Evolutionary conservation across 2,113 vertebrate genomes (phyloP), one percentile per base, ranked within the genome.

Genomic region (Aspiorhynchus laticeps): DNA sequence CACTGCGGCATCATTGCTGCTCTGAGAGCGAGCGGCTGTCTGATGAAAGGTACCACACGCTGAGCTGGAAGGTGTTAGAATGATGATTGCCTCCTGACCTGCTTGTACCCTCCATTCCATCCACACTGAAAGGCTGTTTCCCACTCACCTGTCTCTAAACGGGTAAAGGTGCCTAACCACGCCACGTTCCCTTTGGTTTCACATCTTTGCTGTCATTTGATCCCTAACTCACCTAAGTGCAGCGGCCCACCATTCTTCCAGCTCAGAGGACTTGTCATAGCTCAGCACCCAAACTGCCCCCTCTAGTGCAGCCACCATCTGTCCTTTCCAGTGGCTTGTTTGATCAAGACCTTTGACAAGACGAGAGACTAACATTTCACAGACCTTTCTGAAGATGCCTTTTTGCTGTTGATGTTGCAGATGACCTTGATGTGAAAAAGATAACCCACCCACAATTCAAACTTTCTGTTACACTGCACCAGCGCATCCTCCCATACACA

Each of bases 51-150:
- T 17, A 26, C 90, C 87, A 88, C 92, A 91, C 88, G 92, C 94
- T 93, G 92, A 90, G 92, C 79, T 41, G 89, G 48, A 85, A 94
- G 92, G 93, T 94, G 93, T 94, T 92, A 92, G 89, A 87, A 89
- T 90, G 91, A 92, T 94, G 94, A 94, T 94, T 94, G 93, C 92
- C 92, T 93, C 87, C 91, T 93, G 95, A 95, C 94, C 93, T 93
- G 87, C 88, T 88, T 82, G 65, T 17, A 61, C 90, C 91, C 92
- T 90, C 93, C 91, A 93, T 94, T 93, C 93, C 91, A 93, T 93
- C 93, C 92, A 89, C 91, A 94, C 92, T 93, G 83, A 95, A 94
- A 93, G 83, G 67, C 89, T 83, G 71, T 91, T 91, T 93, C 89
- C 89, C 92, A 89, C 91, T 87, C 92, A 90, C 91, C 91, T 90